Evolutionary conservation across 2,113 vertebrate species (phyloP), one percentile per base, ranked within the genome.

Genomic region (Anoplopoma fimbria): DNA sequence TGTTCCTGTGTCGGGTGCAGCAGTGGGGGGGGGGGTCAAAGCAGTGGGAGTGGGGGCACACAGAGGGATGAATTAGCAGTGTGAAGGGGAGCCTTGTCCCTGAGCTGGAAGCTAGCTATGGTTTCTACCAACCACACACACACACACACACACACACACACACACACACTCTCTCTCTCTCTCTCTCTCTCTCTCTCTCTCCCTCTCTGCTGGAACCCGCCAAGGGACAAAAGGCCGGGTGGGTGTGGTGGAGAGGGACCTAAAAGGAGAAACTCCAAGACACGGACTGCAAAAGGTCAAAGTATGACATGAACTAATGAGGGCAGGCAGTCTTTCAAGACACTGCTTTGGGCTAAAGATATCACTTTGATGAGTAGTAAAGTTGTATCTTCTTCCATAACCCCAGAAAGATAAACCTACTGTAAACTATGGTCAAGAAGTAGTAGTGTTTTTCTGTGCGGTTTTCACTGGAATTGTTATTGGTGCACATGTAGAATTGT

Each of bases 41-140:
- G 82, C 81, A 65, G 71, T 57, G 86, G 85, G 82, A 77, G 85
- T 61, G 55, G 73, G 79, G 82, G 75, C 61, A 9, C 65, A 72
- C 84, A 87, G 89, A 86, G 71, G 61, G 89, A 92, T 89, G 89
- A 92, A 93, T 92, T 88, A 91, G 81, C 81, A 63, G 84, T 90
- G 86, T 90, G 91, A 93, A 94, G 89, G 91, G 82, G 68, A 89
- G 89, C 88, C 91, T 92, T 90, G 92, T 94, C 80, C 83, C 78
- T 42, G 42, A 84, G 88, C 90, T 88, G 71, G 60, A 71, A 82
- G 85, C 81, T 31, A 40, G 47, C 73, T 36, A n/a, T n/a, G 27
- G 27, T 15, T 31, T 31, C 57, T 8, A 77, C 34, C 42, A 67
- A 78, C 85, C 83, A 84, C 63, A 70, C 75, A 84, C 69, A 70